Conservation (phyloP, 1,140 invertebrate species). For the Dendrolimus kikuchii region DNA sequence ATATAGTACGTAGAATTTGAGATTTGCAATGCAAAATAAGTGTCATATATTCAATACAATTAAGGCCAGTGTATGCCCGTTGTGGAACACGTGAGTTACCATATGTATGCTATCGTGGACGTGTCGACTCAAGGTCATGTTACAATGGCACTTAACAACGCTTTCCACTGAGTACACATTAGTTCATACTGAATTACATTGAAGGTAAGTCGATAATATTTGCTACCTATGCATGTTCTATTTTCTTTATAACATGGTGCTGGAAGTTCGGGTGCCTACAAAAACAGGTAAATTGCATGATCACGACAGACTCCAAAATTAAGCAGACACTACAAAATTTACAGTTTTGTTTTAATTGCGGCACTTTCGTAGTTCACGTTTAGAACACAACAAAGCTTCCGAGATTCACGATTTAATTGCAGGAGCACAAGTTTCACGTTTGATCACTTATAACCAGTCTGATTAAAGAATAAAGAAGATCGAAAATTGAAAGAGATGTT, state of each 20-base stretch:
- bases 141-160: constrained; percentile 36
- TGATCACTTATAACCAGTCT: constrained; percentile 43
- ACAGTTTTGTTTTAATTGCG: constrained; percentile 20
- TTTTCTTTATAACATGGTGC: constrained; percentile 41
- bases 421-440: constrained; percentile 54
- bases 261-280: constrained; percentile 36
- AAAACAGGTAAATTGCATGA: constrained; percentile 57
- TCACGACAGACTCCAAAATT: constrained; percentile 58
- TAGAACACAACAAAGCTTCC: constrained; percentile 32
- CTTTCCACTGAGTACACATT: constrained; percentile 31
- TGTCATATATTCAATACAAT: no score
- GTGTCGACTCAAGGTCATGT: constrained; percentile 36
- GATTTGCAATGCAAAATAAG: no score
- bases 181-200: constrained; percentile 36
- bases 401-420: constrained; percentile 41
- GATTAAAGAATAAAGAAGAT: neutral
- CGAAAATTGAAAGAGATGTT: constrained; percentile 34
- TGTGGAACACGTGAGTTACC: neutral
- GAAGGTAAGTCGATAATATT: constrained; percentile 51
- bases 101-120: constrained; percentile 23
- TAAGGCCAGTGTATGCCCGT: neutral
- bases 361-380: constrained; percentile 43
- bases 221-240: constrained; percentile 37
- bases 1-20: no score
- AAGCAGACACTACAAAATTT: constrained; percentile 43